Percentiles rank a stretch among this genome's conserved stretches.
These are phyloP conservation scores for Teleogryllus oceanicus DNA, from an alignment of 2,888 invertebrate species.

Conservation along the genomic window DNA sequence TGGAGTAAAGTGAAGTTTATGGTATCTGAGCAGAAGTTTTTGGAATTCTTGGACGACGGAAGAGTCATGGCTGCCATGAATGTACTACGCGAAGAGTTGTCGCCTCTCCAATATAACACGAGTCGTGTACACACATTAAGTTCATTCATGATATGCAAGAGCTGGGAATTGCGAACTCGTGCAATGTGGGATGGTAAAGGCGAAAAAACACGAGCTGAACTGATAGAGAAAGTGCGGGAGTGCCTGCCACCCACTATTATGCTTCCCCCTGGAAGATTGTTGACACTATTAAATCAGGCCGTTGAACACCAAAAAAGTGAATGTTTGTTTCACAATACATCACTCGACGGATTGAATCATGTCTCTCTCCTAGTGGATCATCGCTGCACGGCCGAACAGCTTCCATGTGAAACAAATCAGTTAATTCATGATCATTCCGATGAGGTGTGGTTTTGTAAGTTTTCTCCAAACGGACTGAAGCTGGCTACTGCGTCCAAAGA, in stretches of 20 bases:
- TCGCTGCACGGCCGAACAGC: not conserved
- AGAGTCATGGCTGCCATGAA: not conserved
- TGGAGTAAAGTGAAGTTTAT: not conserved
- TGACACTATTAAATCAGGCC: not conserved
- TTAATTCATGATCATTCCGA: constrained; percentile 3
- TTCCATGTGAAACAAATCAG: not conserved
- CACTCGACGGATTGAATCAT: not conserved
- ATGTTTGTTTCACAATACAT: not conserved
- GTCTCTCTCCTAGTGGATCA: not conserved
- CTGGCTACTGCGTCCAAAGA: not conserved
- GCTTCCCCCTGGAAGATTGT: not conserved
- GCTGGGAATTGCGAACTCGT: not conserved
- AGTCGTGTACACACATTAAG: not conserved
- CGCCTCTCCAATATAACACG: not conserved
- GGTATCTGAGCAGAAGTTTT: not conserved
- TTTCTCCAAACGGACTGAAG: not conserved
- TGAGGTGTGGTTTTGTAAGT: constrained; percentile 18
- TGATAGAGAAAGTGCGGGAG: not conserved
- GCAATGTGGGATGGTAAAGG: not conserved
- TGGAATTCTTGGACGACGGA: not conserved
- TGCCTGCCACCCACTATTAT: not conserved
- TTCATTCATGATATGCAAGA: not conserved
- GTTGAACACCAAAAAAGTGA: not conserved
- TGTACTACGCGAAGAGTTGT: not conserved
- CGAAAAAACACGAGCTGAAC: not conserved